A percentile compares a stretch with the other conserved stretches of the same genome.
Conservation (phyloP, 2,888 invertebrate species). For the Melieria crassipennis region DNA sequence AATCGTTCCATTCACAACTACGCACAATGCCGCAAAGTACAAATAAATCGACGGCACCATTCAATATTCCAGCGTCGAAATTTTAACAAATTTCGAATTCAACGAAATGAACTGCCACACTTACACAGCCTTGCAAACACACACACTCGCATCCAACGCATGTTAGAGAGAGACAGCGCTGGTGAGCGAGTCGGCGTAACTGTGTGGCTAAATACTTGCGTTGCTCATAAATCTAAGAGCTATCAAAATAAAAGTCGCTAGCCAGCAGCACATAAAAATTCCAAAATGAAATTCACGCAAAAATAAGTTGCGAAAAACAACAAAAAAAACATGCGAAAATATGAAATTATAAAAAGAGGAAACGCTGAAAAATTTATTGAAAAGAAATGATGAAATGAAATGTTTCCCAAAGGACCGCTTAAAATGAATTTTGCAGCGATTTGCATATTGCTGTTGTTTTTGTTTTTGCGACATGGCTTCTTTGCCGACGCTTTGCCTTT, state of each 20-base stretch:
- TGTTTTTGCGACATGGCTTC: not conserved
- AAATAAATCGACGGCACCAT: not conserved
- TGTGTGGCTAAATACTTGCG: not conserved
- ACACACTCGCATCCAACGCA: not conserved
- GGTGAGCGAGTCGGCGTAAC: too few species aligned
- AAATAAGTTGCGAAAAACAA: too few species aligned
- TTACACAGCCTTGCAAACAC: not conserved
- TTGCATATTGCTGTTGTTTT: slow-evolving; percentile 37
- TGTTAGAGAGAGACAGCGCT: too few species aligned
- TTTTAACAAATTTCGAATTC: not conserved
- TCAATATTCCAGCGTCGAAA: not conserved
- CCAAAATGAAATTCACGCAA: too few species aligned
- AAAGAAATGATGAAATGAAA: slow-evolving; percentile 39
- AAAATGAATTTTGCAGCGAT: slow-evolving; percentile 41
- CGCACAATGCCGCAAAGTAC: too few species aligned
- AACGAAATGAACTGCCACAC: not conserved
- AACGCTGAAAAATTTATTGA: slow-evolving; percentile 31
- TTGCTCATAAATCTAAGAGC: slow-evolving; percentile 25
- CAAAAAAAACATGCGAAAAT: slow-evolving; percentile 25
- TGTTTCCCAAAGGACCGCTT: slow-evolving; percentile 40
- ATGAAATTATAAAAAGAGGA: slow-evolving; percentile 21
- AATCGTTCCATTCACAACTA: too few species aligned
- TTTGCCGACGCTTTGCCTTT: not conserved
- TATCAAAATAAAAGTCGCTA: not conserved
- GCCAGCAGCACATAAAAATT: too few species aligned